Conservation (phyloP, 2,888 invertebrate species). For the Pteria penguin region DNA sequence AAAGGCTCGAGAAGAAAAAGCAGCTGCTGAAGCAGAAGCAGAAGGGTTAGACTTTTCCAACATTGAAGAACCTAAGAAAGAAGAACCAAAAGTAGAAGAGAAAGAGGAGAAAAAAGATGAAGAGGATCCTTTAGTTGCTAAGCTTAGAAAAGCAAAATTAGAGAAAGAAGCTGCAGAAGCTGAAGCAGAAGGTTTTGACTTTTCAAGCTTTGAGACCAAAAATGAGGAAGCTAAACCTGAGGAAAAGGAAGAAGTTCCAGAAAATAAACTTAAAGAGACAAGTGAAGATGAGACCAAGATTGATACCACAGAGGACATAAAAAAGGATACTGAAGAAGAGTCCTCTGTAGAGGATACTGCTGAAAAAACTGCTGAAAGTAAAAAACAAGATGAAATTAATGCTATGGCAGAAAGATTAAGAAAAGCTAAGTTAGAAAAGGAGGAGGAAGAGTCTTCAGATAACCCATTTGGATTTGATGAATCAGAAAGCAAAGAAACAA, state of each 20-base stretch:
- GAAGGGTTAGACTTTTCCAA: neutral
- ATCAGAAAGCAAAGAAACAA: neutral
- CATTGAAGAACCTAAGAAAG: conserved; percentile 14
- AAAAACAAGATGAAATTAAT: conserved; percentile 13
- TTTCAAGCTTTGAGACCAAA: neutral
- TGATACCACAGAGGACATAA: neutral
- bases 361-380: conserved; percentile 8
- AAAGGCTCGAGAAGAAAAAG: conserved; percentile 6
- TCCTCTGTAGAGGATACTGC: neutral
- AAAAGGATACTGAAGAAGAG: conserved; percentile 23
- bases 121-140: conserved; percentile 27
- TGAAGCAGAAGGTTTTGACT: conserved; percentile 2
- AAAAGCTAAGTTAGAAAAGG: conserved; percentile 3
- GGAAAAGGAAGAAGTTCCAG: conserved; percentile 9
- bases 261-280: conserved; percentile 10
- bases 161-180: conserved; percentile 15
- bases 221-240: conserved; percentile 3
- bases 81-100: conserved; percentile 2
- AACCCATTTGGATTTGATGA: neutral
- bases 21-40: conserved; percentile 7
- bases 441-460: conserved; percentile 7
- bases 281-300: conserved; percentile 14
- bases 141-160: conserved; percentile 36
- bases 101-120: neutral
- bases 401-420: neutral